phyloP scores from a whole-genome alignment of 1,140 invertebrate species.

The Rhyzopertha dominica region DNA sequence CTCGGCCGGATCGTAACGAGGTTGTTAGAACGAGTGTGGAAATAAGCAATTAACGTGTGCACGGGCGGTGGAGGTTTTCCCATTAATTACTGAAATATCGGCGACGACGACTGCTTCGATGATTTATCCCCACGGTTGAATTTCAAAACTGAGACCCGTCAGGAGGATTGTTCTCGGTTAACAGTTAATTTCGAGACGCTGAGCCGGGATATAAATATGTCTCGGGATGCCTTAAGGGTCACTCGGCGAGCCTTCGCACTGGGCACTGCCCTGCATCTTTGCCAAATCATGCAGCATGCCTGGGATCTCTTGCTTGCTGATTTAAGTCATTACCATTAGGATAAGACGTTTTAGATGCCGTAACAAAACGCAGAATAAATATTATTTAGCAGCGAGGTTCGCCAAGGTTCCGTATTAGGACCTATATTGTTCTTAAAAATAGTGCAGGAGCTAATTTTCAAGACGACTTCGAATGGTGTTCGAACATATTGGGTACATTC shows the following conservation, averaged over 20 bases:
- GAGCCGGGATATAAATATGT: constrained; percentile 27
- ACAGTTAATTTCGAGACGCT: constrained; percentile 17
- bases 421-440: no score
- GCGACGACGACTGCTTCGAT: neutral
- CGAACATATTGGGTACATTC: no score
- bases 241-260: constrained; percentile 22
- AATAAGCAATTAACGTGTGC: constrained; percentile 10
- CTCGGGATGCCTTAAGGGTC: constrained; percentile 21
- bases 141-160: neutral
- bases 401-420: no score
- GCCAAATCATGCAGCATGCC: no score
- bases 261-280: no score
- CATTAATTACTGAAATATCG: constrained; percentile 2
- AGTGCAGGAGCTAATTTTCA: no score
- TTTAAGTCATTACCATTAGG: no score
- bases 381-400: no score
- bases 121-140: neutral
- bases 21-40: neutral
- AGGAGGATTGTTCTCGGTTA: neutral
- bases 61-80: neutral
- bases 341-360: no score
- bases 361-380: no score
- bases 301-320: no score
- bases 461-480: no score
- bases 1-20: neutral